These are phyloP conservation scores for Minunthozetes semirufus DNA, from an alignment of 2,888 invertebrate genomes.

Conservation along the genomic window DNA sequence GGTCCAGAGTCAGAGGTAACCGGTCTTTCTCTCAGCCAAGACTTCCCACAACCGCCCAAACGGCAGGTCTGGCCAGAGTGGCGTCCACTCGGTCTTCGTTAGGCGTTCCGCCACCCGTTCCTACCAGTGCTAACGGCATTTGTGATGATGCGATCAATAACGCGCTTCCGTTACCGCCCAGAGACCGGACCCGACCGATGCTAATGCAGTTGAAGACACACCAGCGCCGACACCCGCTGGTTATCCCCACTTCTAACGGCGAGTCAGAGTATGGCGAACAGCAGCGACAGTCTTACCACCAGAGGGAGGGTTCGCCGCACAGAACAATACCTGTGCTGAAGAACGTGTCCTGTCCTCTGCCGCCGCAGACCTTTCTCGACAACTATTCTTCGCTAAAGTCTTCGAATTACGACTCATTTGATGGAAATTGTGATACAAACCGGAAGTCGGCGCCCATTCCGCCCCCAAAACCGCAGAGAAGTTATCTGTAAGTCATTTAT, in stretches of 20 bases:
- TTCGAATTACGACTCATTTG: not conserved
- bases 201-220: constrained; percentile 62
- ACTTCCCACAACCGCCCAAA: constrained; percentile 40
- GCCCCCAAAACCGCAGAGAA: constrained; percentile 35
- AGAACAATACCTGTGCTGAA: constrained; percentile 38
- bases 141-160: constrained; percentile 50
- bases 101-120: constrained; percentile 39
- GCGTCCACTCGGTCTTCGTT: constrained; percentile 38
- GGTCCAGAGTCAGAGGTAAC: constrained; percentile 54
- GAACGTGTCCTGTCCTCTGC: constrained; percentile 41
- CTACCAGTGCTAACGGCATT: constrained; percentile 20
- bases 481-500: constrained; percentile 33
- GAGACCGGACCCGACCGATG: constrained; percentile 60
- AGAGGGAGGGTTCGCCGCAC: constrained; percentile 30
- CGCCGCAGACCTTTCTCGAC: constrained; percentile 37
- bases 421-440: constrained; percentile 19
- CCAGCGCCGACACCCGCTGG: constrained; percentile 71
- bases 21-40: constrained; percentile 48
- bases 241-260: constrained; percentile 55
- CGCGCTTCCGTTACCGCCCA: constrained; percentile 70
- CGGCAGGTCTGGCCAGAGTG: constrained; percentile 40
- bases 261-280: not conserved
- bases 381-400: not conserved
- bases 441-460: constrained; percentile 20
- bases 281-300: not conserved